Percentiles rank a stretch among this genome's conserved stretches.
Conservation (phyloP, 2,797 vertebrate species). For the Microchirus variegatus region DNA sequence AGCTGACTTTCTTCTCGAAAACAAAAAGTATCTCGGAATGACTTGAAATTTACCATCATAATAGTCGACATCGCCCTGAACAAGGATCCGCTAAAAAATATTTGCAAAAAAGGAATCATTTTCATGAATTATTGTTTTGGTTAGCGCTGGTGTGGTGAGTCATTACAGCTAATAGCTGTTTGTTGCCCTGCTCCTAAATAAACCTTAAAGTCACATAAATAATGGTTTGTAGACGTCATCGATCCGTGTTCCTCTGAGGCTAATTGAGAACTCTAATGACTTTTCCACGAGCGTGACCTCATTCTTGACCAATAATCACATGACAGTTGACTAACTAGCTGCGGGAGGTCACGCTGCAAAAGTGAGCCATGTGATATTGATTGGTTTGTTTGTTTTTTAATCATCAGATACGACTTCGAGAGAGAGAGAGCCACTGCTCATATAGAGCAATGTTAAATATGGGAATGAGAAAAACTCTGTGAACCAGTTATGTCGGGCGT, state of each 20-base stretch:
- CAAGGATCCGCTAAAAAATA: too few relatives aligned
- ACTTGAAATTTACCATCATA: too few relatives aligned
- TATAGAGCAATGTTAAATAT: not conserved
- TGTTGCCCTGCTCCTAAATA: not conserved
- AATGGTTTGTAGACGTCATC: slow-evolving; percentile 17
- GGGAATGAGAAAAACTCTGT: not conserved
- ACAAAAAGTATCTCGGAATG: too few relatives aligned
- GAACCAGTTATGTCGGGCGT: too few relatives aligned
- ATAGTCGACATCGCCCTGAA: too few relatives aligned
- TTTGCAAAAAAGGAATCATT: too few relatives aligned
- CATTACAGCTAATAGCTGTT: too few relatives aligned
- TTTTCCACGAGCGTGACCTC: slow-evolving; percentile 50
- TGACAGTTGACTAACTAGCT: slow-evolving; percentile 21
- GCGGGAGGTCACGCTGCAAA: slow-evolving; percentile 20
- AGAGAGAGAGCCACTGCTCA: not conserved
- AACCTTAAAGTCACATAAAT: not conserved
- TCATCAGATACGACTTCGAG: slow-evolving; percentile 9
- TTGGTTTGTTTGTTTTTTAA: not conserved
- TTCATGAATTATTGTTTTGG: too few relatives aligned
- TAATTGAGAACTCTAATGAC: slow-evolving; percentile 39
- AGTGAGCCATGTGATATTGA: slow-evolving; percentile 21
- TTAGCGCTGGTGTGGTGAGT: not conserved
- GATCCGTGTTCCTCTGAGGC: slow-evolving; percentile 11
- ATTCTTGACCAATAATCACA: slow-evolving; percentile 36
- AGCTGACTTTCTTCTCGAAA: too few relatives aligned